Percentiles rank a stretch among this genome's conserved stretches.
phyloP scores from a whole-genome alignment of 1,140 invertebrate species.

The Drosophila bocqueti region DNA sequence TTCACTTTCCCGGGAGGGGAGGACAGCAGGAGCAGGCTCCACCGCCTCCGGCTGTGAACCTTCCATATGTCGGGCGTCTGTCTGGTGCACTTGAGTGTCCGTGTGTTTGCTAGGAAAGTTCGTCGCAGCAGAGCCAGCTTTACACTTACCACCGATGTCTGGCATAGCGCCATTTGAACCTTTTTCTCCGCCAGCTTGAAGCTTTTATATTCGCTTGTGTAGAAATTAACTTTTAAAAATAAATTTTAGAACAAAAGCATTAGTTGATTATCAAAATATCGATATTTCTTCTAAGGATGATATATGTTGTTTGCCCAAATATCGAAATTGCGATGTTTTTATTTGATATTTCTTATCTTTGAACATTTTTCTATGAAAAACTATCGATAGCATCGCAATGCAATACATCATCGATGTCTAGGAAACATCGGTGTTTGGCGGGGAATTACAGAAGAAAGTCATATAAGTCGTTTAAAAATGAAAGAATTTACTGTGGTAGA shows the following conservation, averaged over 20 bases:
- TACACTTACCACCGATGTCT: slow-evolving; percentile 82
- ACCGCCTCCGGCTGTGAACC: slow-evolving; percentile 21
- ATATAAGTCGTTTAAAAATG: slow-evolving; percentile 8
- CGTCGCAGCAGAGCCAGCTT: too few species aligned
- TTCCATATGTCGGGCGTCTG: slow-evolving; percentile 44
- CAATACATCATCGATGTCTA: too few species aligned
- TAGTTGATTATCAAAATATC: too few species aligned
- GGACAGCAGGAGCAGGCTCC: not conserved
- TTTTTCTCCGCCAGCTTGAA: slow-evolving; percentile 83
- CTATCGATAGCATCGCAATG: too few species aligned
- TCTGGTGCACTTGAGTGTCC: slow-evolving; percentile 11
- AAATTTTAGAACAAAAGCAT: slow-evolving; percentile 17
- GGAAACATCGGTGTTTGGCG: too few species aligned
- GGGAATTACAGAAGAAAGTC: too few species aligned
- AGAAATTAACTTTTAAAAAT: slow-evolving; percentile 32
- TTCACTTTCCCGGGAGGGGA: slow-evolving; percentile 59
- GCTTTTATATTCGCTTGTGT: slow-evolving; percentile 39
- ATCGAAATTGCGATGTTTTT: too few species aligned
- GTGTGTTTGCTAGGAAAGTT: not conserved
- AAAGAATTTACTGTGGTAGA: not conserved
- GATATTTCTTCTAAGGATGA: too few species aligned
- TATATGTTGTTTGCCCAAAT: too few species aligned
- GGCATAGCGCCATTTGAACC: slow-evolving; percentile 82
- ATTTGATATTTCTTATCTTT: too few species aligned
- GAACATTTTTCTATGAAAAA: too few species aligned